Evolutionary conservation across 1,140 invertebrate genomes (phyloP).

Genomic region (Dysdera silvatica): DNA sequence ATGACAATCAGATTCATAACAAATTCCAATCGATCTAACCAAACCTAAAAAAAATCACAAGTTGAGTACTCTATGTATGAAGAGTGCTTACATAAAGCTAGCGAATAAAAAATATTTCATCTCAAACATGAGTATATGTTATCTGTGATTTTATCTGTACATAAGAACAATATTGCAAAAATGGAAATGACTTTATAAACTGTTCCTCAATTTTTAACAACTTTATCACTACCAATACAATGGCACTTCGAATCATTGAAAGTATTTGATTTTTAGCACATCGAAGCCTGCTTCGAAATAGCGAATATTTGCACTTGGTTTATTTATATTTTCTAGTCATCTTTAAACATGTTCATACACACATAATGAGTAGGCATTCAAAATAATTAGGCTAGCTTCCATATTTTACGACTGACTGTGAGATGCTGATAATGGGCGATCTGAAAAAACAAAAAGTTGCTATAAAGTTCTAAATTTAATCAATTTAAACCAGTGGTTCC

Average conservation of each 20-base stretch:
- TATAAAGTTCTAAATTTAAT: not conserved
- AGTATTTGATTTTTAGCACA: slow-evolving; percentile 7
- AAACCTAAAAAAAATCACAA: not conserved
- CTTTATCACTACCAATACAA: slow-evolving; percentile 23
- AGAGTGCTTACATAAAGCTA: not conserved
- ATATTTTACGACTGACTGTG: slow-evolving; percentile 27
- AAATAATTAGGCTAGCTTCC: not conserved
- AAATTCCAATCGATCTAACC: not conserved
- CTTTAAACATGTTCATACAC: not conserved
- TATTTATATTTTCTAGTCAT: not conserved
- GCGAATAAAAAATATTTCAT: not conserved
- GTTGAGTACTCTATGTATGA: not conserved
- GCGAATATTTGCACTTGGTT: not conserved
- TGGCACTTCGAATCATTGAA: slow-evolving; percentile 26
- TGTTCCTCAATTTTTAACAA: not conserved
- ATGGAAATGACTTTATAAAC: slow-evolving; percentile 2
- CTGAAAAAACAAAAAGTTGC: slow-evolving; percentile 24
- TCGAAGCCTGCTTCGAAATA: slow-evolving; percentile 3
- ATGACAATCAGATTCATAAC: too few relatives aligned
- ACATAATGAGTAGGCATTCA: not conserved
- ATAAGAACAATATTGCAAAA: slow-evolving; percentile 18
- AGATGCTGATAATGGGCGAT: slow-evolving; percentile 33
- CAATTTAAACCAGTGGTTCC: not conserved
- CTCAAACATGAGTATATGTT: not conserved
- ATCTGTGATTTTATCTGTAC: not conserved